These are phyloP conservation scores for Pseudeuparius sepicola DNA, from an alignment of 2,888 invertebrate genomes.

Conservation along the genomic window DNA sequence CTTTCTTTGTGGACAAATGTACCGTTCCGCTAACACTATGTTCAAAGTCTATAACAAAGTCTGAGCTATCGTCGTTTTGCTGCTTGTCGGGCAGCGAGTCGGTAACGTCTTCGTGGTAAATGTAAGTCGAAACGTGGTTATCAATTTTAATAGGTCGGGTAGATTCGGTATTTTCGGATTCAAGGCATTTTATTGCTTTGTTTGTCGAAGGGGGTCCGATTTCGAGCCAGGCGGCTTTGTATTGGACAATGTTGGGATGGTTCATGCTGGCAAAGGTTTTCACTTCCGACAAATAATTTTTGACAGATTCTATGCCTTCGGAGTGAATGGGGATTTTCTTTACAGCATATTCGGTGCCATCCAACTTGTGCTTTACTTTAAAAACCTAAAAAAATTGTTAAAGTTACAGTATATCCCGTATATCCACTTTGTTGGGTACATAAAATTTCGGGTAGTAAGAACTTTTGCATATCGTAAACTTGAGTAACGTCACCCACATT, in stretches of 20 bases:
- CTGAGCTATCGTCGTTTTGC: conserved; percentile 25
- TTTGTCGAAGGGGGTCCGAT: conserved; percentile 41
- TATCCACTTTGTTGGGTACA: no score
- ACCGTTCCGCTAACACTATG: conserved; percentile 24
- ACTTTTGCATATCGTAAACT: no score
- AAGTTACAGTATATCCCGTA: conserved; percentile 6
- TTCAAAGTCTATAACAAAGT: conserved; percentile 34
- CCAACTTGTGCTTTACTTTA: conserved; percentile 63
- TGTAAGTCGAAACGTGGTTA: conserved; percentile 22
- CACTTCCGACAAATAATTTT: conserved; percentile 63
- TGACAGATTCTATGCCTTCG: conserved; percentile 51
- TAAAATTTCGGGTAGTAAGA: no score
- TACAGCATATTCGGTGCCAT: conserved; percentile 68
- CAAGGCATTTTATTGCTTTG: conserved; percentile 32
- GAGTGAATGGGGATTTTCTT: conserved; percentile 64
- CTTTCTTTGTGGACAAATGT: neutral
- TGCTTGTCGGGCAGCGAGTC: conserved; percentile 25
- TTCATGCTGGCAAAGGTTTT: conserved; percentile 69
- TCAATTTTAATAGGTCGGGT: conserved; percentile 10
- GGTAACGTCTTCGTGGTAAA: conserved; percentile 23
- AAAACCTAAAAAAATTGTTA: conserved; percentile 40
- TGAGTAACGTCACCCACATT: no score
- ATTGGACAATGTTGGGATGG: conserved; percentile 72
- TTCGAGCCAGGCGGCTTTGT: conserved; percentile 78
- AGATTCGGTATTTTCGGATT: conserved; percentile 15